phyloP scores from a whole-genome alignment of 2,113 vertebrate species.

The Gallinago jamesoni region DNA sequence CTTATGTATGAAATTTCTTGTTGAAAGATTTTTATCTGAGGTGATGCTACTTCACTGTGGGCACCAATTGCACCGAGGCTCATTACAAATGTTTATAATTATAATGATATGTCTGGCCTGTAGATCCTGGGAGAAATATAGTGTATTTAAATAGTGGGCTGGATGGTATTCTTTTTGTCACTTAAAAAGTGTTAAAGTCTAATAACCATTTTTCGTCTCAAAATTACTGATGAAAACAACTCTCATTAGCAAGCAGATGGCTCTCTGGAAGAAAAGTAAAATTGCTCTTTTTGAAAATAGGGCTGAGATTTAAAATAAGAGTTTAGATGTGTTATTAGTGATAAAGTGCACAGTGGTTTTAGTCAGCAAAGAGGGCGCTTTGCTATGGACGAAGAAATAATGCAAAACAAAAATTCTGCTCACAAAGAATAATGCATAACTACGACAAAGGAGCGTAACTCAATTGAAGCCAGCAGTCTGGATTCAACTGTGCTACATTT shows the following conservation, averaged over 20 bases:
- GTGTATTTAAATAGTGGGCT: not conserved
- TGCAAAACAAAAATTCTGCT: not conserved
- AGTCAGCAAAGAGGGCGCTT: slow-evolving; percentile 33
- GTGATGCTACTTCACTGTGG: slow-evolving; percentile 7
- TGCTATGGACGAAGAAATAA: not conserved
- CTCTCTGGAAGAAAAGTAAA: slow-evolving; percentile 55
- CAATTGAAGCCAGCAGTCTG: not conserved
- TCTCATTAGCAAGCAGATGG: slow-evolving; percentile 63
- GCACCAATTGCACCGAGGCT: not conserved
- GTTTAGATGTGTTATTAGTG: slow-evolving; percentile 27
- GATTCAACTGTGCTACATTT: not conserved
- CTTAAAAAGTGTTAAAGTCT: slow-evolving; percentile 36
- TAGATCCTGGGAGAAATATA: not conserved
- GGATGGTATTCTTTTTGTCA: slow-evolving; percentile 21
- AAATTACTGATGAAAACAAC: slow-evolving; percentile 43
- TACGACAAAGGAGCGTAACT: not conserved
- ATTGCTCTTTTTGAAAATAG: slow-evolving; percentile 46
- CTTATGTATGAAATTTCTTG: not conserved
- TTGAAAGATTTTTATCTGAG: slow-evolving; percentile 9
- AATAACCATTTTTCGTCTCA: slow-evolving; percentile 51
- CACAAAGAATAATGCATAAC: not conserved
- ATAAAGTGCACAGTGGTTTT: not conserved
- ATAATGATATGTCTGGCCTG: not conserved
- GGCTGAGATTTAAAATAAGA: slow-evolving; percentile 51
- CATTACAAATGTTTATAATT: slow-evolving; percentile 27